Conservation (phyloP, 2,113 vertebrate genomes). For the Marmota monax region DNA sequence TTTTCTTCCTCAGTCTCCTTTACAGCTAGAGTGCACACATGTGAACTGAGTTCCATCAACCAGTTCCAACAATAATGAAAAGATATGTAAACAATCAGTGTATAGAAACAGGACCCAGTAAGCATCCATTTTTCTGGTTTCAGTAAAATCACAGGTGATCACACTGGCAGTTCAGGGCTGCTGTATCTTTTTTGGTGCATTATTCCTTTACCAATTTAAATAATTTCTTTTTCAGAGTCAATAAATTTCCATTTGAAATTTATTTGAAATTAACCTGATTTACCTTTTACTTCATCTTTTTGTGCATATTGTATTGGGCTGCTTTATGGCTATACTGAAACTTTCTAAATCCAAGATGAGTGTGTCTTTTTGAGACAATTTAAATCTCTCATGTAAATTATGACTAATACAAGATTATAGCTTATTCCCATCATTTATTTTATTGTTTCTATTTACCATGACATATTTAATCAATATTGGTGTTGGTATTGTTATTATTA, state of each 20-base stretch:
- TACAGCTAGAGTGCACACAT: not conserved
- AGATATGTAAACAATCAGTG: not conserved
- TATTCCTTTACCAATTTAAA: not conserved
- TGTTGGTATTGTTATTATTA: not conserved
- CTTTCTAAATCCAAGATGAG: not conserved
- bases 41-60: not conserved
- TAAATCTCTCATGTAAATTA: not conserved
- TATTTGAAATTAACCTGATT: slow-evolving; percentile 19
- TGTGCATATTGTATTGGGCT: not conserved
- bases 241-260: not conserved
- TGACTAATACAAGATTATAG: not conserved
- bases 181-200: not conserved
- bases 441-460: not conserved
- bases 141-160: not conserved
- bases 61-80: not conserved
- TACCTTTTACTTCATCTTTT: slow-evolving; percentile 2
- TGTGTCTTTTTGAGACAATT: not conserved
- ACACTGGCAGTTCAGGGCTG: not conserved
- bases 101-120: not conserved
- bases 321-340: not conserved
- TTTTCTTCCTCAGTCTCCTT: not conserved
- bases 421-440: not conserved
- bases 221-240: not conserved
- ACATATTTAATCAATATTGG: not conserved
- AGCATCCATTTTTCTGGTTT: not conserved